Percentiles rank a stretch among this genome's conserved stretches.
phyloP scores from a whole-genome alignment of 2,888 invertebrate species.

The Euphydryas editha region DNA sequence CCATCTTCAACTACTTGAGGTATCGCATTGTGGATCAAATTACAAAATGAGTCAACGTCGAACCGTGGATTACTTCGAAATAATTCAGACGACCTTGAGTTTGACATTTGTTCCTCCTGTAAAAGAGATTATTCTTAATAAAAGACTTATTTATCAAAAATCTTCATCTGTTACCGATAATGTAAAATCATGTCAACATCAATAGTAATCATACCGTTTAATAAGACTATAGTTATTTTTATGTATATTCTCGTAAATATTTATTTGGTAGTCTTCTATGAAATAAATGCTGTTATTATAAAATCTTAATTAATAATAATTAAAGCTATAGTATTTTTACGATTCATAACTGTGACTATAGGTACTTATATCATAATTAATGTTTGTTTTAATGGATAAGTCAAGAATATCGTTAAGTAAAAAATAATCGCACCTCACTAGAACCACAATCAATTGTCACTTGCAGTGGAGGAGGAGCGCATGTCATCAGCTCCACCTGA shows the following conservation, averaged over 20 bases:
- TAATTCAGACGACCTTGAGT: constrained; percentile 40
- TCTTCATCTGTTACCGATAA: no score
- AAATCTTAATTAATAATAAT: no score
- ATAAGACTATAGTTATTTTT: no score
- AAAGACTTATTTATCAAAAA: no score
- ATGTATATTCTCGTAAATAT: no score
- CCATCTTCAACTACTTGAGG: constrained; percentile 70
- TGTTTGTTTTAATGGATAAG: background rate
- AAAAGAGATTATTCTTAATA: constrained; percentile 7
- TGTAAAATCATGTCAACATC: no score
- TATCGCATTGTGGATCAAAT: constrained; percentile 66
- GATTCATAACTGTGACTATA: no score
- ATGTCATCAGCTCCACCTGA: constrained; percentile 35
- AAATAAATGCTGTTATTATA: no score
- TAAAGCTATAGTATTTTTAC: no score
- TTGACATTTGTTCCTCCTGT: constrained; percentile 35
- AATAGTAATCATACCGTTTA: no score
- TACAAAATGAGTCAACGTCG: constrained; percentile 66
- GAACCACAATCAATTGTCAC: constrained; percentile 70
- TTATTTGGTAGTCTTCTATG: no score
- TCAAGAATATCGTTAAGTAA: background rate
- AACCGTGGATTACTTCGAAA: constrained; percentile 47
- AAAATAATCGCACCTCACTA: constrained; percentile 58
- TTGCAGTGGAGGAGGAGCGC: constrained; percentile 61
- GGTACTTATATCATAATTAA: background rate